phyloP scores from a whole-genome alignment of 2,113 vertebrate species.

The Vimba vimba region DNA sequence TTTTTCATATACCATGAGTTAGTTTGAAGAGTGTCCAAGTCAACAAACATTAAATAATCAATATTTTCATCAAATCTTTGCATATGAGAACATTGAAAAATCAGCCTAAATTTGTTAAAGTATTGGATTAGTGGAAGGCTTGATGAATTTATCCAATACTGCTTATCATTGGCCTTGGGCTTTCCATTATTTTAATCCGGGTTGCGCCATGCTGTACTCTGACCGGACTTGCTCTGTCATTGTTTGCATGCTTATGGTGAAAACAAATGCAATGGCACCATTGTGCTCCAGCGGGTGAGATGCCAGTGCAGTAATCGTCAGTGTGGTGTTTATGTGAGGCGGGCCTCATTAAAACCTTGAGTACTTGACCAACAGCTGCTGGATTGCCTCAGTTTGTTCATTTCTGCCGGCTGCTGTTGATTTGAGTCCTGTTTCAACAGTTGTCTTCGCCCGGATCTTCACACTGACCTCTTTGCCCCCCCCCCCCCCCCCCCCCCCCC shows the following conservation, averaged over 20 bases:
- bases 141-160: slow-evolving; percentile 31
- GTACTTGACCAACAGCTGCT: slow-evolving; percentile 27
- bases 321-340: slow-evolving; percentile 40
- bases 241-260: slow-evolving; percentile 34
- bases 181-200: slow-evolving; percentile 18
- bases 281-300: slow-evolving; percentile 33
- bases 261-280: slow-evolving; percentile 45
- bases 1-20: background rate
- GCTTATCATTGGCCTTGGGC: slow-evolving; percentile 29
- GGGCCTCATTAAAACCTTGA: slow-evolving; percentile 27
- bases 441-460: slow-evolving; percentile 15
- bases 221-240: slow-evolving; percentile 22
- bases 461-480: background rate
- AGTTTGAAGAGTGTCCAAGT: background rate
- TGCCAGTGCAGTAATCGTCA: slow-evolving; percentile 39
- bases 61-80: background rate
- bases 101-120: slow-evolving; percentile 6
- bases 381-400: slow-evolving; percentile 4
- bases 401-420: slow-evolving; percentile 26
- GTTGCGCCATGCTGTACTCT: slow-evolving; percentile 10
- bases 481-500: background rate
- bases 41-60: slow-evolving; percentile 12
- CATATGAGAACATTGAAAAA: background rate
- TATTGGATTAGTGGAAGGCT: slow-evolving; percentile 27
- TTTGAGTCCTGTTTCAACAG: slow-evolving; percentile 25